Conservation (phyloP, 2,888 invertebrate genomes). For the Campoplex nolae region DNA sequence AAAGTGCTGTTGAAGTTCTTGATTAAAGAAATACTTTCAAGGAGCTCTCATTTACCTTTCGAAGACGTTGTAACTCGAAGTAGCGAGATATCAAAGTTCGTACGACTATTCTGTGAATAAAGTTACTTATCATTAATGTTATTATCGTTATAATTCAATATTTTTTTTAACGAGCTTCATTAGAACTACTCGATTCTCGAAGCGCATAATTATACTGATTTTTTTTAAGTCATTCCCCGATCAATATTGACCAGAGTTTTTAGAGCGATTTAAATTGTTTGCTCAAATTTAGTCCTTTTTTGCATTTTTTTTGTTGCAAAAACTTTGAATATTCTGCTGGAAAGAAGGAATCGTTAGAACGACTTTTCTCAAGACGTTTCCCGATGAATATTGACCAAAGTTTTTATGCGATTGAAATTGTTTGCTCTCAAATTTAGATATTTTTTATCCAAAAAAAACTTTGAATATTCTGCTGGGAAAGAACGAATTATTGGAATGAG, state of each 20-base stretch:
- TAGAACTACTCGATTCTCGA: background rate
- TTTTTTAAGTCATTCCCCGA: background rate
- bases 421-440: background rate
- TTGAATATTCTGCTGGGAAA: background rate
- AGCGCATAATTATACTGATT: background rate
- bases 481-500: background rate
- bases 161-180: background rate
- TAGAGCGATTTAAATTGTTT: background rate
- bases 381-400: background rate
- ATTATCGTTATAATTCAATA: background rate
- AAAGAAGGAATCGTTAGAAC: background rate
- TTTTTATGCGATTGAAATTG: background rate
- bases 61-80: background rate
- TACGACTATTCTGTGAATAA: background rate
- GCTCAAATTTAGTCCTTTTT: background rate
- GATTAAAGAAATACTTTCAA: slow-evolving; percentile 40
- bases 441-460: background rate
- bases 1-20: slow-evolving; percentile 32
- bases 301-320: background rate
- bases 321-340: background rate
- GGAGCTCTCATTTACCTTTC: background rate
- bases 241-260: background rate
- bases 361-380: background rate
- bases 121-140: slow-evolving; percentile 1
- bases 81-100: slow-evolving; percentile 1